Percentiles rank a stretch among this genome's conserved stretches.
phyloP scores from a whole-genome alignment of 2,113 vertebrate genomes.

The Nycticebus coucang region DNA sequence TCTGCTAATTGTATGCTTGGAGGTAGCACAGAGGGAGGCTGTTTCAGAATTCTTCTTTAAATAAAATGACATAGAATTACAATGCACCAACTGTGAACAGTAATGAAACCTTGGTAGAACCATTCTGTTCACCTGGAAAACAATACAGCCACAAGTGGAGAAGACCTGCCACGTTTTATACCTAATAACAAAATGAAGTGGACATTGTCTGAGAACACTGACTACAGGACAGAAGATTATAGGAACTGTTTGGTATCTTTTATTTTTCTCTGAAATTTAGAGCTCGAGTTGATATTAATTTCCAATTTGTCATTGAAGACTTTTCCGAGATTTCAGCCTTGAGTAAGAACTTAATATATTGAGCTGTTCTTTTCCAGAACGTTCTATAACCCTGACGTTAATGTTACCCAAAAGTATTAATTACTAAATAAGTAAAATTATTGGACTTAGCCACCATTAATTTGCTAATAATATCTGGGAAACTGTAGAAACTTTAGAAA shows the following conservation, averaged over 20 bases:
- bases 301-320: constrained; percentile 5
- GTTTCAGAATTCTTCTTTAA: constrained; percentile 90
- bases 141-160: constrained; percentile 38
- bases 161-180: background rate
- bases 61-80: constrained; percentile 92
- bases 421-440: background rate
- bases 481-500: background rate
- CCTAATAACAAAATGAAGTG: background rate
- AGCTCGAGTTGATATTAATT: background rate
- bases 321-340: constrained; percentile 33
- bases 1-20: constrained; percentile 88
- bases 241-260: background rate
- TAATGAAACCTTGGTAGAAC: constrained; percentile 85
- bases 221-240: background rate
- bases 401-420: background rate
- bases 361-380: background rate
- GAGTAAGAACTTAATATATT: background rate
- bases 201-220: background rate
- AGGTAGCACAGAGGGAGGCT: constrained; percentile 86
- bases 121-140: constrained; percentile 84
- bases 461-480: background rate
- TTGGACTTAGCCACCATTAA: background rate
- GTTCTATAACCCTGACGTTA: background rate
- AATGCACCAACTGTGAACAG: constrained; percentile 86
- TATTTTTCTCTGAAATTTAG: constrained; percentile 32